Evolutionary conservation across 2,797 vertebrate genomes (phyloP).

Genomic region (Geotria australis): DNA sequence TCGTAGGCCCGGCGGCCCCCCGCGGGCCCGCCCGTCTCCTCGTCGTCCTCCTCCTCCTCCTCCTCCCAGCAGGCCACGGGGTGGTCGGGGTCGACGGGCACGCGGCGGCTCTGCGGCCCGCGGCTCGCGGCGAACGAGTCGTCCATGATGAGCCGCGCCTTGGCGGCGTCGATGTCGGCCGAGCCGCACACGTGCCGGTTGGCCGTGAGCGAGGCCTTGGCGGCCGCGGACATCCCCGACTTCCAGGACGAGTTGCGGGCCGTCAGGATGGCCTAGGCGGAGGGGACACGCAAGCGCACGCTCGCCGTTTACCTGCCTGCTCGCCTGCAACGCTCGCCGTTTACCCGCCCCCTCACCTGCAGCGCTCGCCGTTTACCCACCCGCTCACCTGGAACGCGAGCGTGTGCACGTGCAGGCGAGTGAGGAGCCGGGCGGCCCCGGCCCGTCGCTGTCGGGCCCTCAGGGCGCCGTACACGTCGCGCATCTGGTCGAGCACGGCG

Average conservation of each 20-base stretch:
- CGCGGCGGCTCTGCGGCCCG: conserved; percentile 25
- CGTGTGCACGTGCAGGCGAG: conserved; percentile 34
- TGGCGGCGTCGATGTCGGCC: conserved; percentile 24
- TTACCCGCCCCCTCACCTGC: conserved; percentile 6
- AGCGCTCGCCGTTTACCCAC: not conserved
- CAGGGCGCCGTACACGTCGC: conserved; percentile 28
- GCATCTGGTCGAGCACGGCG: conserved; percentile 41
- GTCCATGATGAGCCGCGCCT: conserved; percentile 40
- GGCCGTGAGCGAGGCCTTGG: conserved; percentile 38
- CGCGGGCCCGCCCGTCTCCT: no score
- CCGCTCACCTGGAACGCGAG: conserved; percentile 21
- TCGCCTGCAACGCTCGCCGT: conserved; percentile 16
- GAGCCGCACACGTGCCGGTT: conserved; percentile 48
- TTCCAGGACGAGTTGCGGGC: conserved; percentile 27
- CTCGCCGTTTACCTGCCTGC: not conserved
- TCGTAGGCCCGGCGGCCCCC: conserved; percentile 9
- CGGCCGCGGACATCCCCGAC: conserved; percentile 41
- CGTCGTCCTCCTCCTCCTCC: conserved; percentile 5
- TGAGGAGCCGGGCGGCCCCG: conserved; percentile 10
- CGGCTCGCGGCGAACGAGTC: conserved; percentile 38
- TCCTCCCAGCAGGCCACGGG: conserved; percentile 43
- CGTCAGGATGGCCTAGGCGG: conserved; percentile 22
- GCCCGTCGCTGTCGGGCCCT: conserved; percentile 10
- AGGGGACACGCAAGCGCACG: no score
- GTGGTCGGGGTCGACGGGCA: conserved; percentile 20